phyloP scores from a whole-genome alignment of 2,888 invertebrate genomes.

The Malthinus seriepunctatus region DNA sequence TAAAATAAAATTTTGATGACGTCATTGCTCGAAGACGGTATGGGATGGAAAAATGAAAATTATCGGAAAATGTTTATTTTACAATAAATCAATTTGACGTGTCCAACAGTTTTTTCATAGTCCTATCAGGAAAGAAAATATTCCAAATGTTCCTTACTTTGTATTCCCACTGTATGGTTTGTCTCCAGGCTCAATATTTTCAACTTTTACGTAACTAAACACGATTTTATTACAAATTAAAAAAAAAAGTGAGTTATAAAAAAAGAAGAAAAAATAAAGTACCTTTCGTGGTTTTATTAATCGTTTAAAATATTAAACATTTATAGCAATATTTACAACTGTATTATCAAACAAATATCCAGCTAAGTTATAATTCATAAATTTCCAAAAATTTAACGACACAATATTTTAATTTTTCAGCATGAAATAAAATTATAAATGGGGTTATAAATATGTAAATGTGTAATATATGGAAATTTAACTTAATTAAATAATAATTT shows the following conservation, averaged over 20 bases:
- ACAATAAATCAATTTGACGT: too few species aligned
- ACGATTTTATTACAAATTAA: constrained; percentile 11
- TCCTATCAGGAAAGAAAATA: too few species aligned
- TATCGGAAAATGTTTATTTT: too few species aligned
- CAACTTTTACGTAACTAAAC: background rate
- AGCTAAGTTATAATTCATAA: constrained; percentile 13
- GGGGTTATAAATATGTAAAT: constrained; percentile 14
- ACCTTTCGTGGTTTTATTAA: constrained; percentile 2
- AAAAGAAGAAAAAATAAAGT: background rate
- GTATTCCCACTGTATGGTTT: too few species aligned
- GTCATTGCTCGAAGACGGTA: too few species aligned
- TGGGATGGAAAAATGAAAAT: too few species aligned
- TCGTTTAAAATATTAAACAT: constrained; percentile 14
- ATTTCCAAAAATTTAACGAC: constrained; percentile 15
- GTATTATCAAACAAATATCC: constrained; percentile 15
- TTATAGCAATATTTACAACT: constrained; percentile 22
- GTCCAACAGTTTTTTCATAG: too few species aligned
- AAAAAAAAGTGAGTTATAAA: background rate
- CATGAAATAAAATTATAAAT: constrained; percentile 13
- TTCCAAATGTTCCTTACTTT: too few species aligned
- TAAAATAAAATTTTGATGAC: too few species aligned
- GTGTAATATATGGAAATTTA: constrained; percentile 20
- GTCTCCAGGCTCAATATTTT: too few species aligned
- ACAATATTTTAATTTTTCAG: constrained; percentile 18
- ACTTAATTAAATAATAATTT: constrained; percentile 22